Conservation (phyloP, 1,140 invertebrate genomes). For the Drosophila nebulosa region DNA sequence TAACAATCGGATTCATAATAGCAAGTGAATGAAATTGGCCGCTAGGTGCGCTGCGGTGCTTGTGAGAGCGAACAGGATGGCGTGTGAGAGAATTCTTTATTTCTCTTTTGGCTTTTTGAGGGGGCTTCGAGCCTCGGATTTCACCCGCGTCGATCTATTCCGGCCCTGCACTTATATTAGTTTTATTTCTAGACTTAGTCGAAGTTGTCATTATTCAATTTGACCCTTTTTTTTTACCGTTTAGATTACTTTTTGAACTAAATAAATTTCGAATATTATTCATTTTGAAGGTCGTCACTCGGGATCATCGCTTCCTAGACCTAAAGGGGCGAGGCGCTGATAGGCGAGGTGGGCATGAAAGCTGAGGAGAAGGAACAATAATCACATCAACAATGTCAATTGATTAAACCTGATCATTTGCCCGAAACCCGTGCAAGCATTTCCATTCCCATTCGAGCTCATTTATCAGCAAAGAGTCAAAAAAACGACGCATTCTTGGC, state of each 20-base stretch:
- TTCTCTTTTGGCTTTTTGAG: too few relatives aligned
- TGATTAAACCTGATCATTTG: conserved; percentile 39
- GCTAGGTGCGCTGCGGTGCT: too few relatives aligned
- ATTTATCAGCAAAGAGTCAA: conserved; percentile 29
- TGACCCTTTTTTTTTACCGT: neutral
- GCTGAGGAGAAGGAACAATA: neutral
- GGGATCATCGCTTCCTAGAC: neutral
- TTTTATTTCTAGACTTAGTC: too few relatives aligned
- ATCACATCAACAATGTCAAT: conserved; percentile 6
- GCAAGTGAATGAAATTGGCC: too few relatives aligned
- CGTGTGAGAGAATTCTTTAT: too few relatives aligned
- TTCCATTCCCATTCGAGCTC: conserved; percentile 13
- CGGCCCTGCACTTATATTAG: neutral
- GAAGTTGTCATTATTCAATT: too few relatives aligned
- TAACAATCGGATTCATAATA: too few relatives aligned
- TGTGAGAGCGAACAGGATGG: too few relatives aligned
- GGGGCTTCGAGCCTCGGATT: too few relatives aligned
- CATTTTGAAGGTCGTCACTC: neutral
- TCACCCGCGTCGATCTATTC: too few relatives aligned
- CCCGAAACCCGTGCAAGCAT: neutral
- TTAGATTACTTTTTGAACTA: neutral
- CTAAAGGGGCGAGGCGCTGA: too few relatives aligned
- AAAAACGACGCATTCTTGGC: conserved; percentile 57
- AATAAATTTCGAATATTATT: neutral
- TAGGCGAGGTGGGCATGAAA: too few relatives aligned